phyloP scores from a whole-genome alignment of 2,888 invertebrate species.

The Rhogogaster chlorosoma region DNA sequence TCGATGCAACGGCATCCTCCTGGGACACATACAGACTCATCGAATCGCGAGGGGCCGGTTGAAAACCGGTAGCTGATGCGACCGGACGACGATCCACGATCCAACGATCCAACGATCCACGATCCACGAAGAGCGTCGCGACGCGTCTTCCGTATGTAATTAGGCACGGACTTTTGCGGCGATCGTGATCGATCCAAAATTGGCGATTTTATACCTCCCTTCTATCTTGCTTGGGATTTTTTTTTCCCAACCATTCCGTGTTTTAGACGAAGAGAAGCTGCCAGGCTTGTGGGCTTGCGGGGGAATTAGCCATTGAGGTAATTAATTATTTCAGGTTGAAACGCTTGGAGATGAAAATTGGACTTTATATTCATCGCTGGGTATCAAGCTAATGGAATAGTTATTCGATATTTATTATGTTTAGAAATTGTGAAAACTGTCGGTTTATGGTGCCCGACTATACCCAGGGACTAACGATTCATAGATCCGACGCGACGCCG shows the following conservation, averaged over 20 bases:
- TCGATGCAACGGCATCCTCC: slow-evolving; percentile 45
- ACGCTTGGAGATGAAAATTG: background rate
- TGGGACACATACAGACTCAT: slow-evolving; percentile 30
- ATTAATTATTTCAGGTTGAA: background rate
- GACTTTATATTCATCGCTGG: background rate
- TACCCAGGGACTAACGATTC: background rate
- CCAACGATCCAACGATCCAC: slow-evolving; percentile 23
- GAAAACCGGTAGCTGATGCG: slow-evolving; percentile 45
- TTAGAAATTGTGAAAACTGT: slow-evolving; percentile 12
- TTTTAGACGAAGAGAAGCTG: background rate
- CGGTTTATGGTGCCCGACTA: background rate
- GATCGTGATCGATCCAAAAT: slow-evolving; percentile 21
- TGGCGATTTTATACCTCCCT: background rate
- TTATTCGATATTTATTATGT: background rate
- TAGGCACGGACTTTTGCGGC: slow-evolving; percentile 16
- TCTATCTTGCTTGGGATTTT: background rate
- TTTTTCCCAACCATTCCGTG: background rate
- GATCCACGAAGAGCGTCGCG: slow-evolving; percentile 46
- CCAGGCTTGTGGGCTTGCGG: background rate
- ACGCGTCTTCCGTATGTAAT: slow-evolving; percentile 43
- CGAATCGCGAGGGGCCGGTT: slow-evolving; percentile 44
- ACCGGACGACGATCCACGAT: slow-evolving; percentile 49
- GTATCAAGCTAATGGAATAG: background rate
- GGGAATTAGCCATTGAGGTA: background rate
- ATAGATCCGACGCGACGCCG: background rate